phyloP scores from a whole-genome alignment of 2,113 vertebrate genomes.

The Eira barbara region DNA sequence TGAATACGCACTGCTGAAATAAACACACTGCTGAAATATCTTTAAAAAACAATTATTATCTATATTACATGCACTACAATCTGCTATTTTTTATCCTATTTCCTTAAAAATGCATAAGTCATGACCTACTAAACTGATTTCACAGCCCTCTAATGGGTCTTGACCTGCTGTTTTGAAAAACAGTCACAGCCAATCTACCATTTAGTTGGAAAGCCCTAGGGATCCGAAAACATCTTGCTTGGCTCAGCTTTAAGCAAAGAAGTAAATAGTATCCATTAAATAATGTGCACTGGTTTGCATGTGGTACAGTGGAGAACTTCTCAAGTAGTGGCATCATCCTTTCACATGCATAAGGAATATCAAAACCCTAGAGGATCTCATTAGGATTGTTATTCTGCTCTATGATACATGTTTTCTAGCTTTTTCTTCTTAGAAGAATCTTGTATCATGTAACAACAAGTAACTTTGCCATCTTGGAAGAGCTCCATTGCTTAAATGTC shows the following conservation, averaged over 20 bases:
- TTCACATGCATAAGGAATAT: accelerated
- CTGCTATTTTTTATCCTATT: background rate
- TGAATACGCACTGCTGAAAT: background rate
- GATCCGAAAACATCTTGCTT: background rate
- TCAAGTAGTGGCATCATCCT: background rate
- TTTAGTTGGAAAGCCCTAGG: slow-evolving; percentile 16
- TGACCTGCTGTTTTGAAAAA: slow-evolving; percentile 6
- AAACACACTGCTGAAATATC: background rate
- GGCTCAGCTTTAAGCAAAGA: background rate
- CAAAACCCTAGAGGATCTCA: background rate
- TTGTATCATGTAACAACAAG: background rate
- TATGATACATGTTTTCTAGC: background rate
- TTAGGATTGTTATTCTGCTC: background rate
- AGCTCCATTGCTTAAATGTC: background rate
- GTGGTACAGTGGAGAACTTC: background rate
- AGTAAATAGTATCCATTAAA: background rate
- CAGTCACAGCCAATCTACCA: background rate
- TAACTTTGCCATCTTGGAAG: background rate
- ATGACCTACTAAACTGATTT: slow-evolving; percentile 43
- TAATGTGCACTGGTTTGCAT: background rate
- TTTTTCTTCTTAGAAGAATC: background rate
- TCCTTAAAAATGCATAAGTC: background rate
- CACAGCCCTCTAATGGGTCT: background rate
- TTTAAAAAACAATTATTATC: background rate
- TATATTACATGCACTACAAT: background rate